Percentiles rank a stretch among this genome's conserved stretches.
Evolutionary conservation across 2,797 vertebrate species (phyloP).

Genomic region (Pteropus rufus): DNA sequence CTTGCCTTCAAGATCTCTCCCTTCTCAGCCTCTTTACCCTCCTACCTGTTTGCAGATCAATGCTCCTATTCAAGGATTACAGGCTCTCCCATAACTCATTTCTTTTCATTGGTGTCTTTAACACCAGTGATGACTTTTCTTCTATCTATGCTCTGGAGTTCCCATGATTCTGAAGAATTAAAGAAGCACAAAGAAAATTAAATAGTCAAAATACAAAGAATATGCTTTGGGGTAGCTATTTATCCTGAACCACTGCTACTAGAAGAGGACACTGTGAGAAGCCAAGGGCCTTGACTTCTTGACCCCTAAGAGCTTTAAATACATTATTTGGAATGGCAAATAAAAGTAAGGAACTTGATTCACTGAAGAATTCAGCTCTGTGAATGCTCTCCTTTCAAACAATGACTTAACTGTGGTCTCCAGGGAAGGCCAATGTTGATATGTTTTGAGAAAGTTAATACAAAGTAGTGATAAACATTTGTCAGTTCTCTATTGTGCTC

Average conservation of each 20-base stretch:
- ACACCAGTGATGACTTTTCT: background rate
- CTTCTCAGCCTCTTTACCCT: background rate
- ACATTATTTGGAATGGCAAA: background rate
- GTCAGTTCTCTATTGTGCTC: constrained; percentile 34
- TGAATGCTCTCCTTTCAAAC: constrained; percentile 30
- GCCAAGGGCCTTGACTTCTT: background rate
- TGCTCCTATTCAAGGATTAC: background rate
- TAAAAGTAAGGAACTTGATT: background rate
- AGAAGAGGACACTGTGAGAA: background rate
- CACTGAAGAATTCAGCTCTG: background rate
- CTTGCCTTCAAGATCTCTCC: background rate
- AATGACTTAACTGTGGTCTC: constrained; percentile 14
- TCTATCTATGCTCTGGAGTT: background rate
- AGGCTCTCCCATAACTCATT: background rate
- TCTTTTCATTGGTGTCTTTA: background rate
- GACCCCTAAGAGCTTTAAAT: background rate
- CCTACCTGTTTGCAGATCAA: background rate
- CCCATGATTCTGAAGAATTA: constrained; percentile 2
- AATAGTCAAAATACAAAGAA: background rate
- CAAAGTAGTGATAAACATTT: constrained; percentile 59
- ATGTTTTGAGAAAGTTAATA: constrained; percentile 56
- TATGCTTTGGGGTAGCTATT: background rate
- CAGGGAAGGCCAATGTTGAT: constrained; percentile 40
- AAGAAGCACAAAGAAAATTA: constrained; percentile 18
- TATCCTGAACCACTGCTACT: background rate